A percentile compares a stretch with the other conserved stretches of the same genome.
Conservation (phyloP, 2,888 invertebrate species). For the Diplolepis rosae region DNA sequence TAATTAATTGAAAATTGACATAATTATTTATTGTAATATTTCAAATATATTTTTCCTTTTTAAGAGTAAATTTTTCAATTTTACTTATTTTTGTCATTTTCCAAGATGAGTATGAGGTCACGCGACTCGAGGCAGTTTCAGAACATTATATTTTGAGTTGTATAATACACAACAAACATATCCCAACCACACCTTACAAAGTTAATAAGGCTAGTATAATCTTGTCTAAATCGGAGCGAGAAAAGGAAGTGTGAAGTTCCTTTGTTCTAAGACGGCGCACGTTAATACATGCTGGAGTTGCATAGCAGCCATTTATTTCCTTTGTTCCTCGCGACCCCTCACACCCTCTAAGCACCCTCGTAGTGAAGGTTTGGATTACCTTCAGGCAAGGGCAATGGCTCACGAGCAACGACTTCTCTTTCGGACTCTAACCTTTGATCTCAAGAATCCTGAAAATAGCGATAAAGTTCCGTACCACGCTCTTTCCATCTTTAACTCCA, state of each 20-base stretch:
- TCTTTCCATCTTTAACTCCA: slow-evolving; percentile 2
- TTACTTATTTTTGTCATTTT: not conserved
- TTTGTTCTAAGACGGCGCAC: slow-evolving; percentile 50
- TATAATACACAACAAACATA: slow-evolving; percentile 39
- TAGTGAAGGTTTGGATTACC: slow-evolving; percentile 42
- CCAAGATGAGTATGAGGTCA: slow-evolving; percentile 11
- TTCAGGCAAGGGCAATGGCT: slow-evolving; percentile 31
- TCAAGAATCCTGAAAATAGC: slow-evolving; percentile 1
- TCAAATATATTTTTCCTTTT: too few species aligned
- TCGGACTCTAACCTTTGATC: slow-evolving; percentile 32
- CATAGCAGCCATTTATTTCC: slow-evolving; percentile 47
- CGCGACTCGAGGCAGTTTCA: slow-evolving; percentile 40
- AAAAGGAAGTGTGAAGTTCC: slow-evolving; percentile 38
- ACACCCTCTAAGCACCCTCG: slow-evolving; percentile 29
- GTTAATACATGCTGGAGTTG: slow-evolving; percentile 44
- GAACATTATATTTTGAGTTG: slow-evolving; percentile 36
- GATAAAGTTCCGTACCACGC: not conserved
- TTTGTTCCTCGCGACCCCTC: slow-evolving; percentile 35
- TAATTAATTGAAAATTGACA: too few species aligned
- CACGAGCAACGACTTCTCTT: slow-evolving; percentile 31
- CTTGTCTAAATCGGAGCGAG: slow-evolving; percentile 46
- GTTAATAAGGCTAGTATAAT: slow-evolving; percentile 54
- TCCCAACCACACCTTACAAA: slow-evolving; percentile 37
- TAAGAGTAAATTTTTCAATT: too few species aligned
- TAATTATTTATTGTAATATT: too few species aligned